Percentiles rank a stretch among this genome's conserved stretches.
Conservation (phyloP, 2,113 vertebrate species). For the Tamias sibiricus region DNA sequence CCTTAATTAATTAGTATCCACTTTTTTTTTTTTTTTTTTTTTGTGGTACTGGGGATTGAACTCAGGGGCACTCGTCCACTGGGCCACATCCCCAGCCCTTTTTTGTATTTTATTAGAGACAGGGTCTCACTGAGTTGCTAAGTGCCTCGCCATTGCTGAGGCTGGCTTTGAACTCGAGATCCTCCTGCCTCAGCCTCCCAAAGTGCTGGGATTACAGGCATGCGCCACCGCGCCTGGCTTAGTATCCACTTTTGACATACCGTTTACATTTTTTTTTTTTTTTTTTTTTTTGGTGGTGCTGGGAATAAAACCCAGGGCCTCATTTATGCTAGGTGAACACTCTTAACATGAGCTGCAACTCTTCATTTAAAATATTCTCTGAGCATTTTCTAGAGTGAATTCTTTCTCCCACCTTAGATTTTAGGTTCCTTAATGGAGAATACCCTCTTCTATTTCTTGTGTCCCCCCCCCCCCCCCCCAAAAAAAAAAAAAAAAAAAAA, state of each 20-base stretch:
- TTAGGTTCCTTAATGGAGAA: constrained; percentile 35
- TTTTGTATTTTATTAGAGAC: too few species aligned
- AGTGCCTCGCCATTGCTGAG: too few species aligned
- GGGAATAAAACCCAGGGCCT: not conserved
- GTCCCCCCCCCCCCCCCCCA: not conserved
- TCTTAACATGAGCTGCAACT: not conserved
- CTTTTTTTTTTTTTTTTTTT: not conserved
- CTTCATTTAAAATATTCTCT: constrained; percentile 39
- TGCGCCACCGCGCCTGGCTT: too few species aligned
- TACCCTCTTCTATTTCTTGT: not conserved
- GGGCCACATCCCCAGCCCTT: too few species aligned
- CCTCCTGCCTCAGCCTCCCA: too few species aligned
- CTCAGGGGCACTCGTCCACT: too few species aligned
- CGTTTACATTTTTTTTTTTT: not conserved
- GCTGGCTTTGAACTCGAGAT: too few species aligned
- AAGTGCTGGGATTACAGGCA: too few species aligned
- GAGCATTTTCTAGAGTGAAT: constrained; percentile 2
- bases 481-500: too few species aligned
- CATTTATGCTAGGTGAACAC: not conserved
- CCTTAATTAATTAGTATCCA: not conserved
- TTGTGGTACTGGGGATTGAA: too few species aligned
- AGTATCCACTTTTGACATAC: not conserved
- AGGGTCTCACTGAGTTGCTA: too few species aligned
- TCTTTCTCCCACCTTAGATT: constrained; percentile 13
- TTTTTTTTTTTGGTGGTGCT: not conserved